Conservation (phyloP, 1,140 invertebrate species). For the Harlomillsia oculata region DNA sequence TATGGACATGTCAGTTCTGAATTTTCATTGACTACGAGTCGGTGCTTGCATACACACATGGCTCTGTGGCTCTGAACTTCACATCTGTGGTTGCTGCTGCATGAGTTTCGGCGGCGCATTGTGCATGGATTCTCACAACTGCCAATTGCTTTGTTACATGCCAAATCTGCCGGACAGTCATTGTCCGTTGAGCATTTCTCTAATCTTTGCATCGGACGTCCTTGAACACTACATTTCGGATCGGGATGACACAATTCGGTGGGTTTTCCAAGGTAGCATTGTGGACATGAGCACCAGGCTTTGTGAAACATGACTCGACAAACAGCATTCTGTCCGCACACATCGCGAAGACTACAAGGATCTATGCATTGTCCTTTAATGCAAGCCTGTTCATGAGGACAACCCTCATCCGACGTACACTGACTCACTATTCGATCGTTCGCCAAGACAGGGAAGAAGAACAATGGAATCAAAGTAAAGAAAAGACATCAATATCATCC, state of each 20-base stretch:
- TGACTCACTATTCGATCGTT: conserved; percentile 58
- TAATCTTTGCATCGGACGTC: conserved; percentile 24
- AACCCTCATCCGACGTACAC: conserved; percentile 81
- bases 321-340: conserved; percentile 77
- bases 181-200: conserved; percentile 50
- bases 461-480: conserved; percentile 54
- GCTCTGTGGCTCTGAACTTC: conserved; percentile 73
- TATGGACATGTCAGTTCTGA: conserved; percentile 69
- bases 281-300: conserved; percentile 72
- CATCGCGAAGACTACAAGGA: conserved; percentile 73
- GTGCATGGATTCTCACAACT: conserved; percentile 68
- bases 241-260: conserved; percentile 63
- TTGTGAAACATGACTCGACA: conserved; percentile 72
- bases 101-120: conserved; percentile 47
- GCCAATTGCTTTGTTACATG: conserved; percentile 56
- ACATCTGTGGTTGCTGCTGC: conserved; percentile 71
- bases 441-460: conserved; percentile 41
- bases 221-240: conserved; percentile 52
- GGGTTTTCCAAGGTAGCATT: conserved; percentile 73
- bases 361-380: conserved; percentile 72
- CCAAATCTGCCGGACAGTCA: conserved; percentile 64
- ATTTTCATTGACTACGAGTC: conserved; percentile 71
- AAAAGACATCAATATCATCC: conserved; percentile 43
- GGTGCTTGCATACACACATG: conserved; percentile 76
- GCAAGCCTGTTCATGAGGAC: conserved; percentile 81